These are phyloP conservation scores for Actinernus sp. DNA, from an alignment of 92 coral and sea anemone genomes.

Conservation along the genomic window DNA sequence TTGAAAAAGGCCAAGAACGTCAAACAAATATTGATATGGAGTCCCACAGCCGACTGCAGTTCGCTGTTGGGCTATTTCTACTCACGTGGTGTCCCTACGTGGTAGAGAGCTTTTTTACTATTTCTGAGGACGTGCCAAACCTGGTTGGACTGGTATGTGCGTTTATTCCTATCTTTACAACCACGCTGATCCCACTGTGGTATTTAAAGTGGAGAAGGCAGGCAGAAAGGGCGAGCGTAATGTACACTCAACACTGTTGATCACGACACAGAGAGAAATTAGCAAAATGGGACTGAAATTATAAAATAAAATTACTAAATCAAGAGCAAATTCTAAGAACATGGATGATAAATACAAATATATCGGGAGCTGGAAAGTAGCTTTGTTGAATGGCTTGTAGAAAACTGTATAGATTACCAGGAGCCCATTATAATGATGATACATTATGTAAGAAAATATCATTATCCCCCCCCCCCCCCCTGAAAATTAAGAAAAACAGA, in stretches of 20 bases:
- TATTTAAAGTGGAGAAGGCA: slow-evolving; percentile 78
- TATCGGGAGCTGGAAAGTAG: too few species aligned
- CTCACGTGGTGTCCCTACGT: slow-evolving; percentile 96
- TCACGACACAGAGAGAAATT: too few species aligned
- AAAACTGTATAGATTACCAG: too few species aligned
- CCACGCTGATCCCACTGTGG: slow-evolving; percentile 93
- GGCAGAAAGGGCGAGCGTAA: slow-evolving; percentile 32
- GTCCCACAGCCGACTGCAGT: slow-evolving; percentile 86
- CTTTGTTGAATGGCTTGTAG: too few species aligned
- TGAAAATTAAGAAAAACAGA: too few species aligned
- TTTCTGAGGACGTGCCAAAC: slow-evolving; percentile 75
- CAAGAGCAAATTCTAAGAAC: too few species aligned
- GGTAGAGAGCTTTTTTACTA: slow-evolving; percentile 89
- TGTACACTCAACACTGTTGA: slow-evolving; percentile 26
- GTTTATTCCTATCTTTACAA: slow-evolving; percentile 88
- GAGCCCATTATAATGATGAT: too few species aligned
- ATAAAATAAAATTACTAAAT: too few species aligned
- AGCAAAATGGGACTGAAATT: too few species aligned
- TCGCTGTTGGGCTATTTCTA: slow-evolving; percentile 83
- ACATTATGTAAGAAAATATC: too few species aligned
- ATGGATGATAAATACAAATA: too few species aligned
- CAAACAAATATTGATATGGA: slow-evolving; percentile 12
- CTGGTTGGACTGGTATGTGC: slow-evolving; percentile 90
- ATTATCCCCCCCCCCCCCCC: too few species aligned
- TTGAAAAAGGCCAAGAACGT: slow-evolving; percentile 28